Base-by-base conservation (phyloP, 2,888 invertebrate genomes). In the Teleogryllus oceanicus region DNA sequence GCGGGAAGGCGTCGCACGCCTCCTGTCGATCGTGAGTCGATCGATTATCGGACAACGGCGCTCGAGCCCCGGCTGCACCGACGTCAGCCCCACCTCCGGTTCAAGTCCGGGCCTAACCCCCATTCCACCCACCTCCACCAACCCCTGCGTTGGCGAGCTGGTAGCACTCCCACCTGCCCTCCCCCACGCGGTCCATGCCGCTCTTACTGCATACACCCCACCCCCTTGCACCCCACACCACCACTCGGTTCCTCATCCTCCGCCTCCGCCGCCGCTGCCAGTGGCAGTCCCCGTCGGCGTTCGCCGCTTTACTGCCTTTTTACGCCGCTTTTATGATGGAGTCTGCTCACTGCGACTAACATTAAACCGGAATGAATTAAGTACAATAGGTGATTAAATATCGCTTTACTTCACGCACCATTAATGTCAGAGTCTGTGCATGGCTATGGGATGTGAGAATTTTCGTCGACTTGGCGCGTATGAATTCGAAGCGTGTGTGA, bases 361-460 rank as follows among this genome's bases (percentile, higher is more conserved):
- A n/a, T 13, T 62, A 62, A 37, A n/a, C 62, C n/a, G 62, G n/a
- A 62, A 62, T 62, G 62, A 62, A 62, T 62, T 62, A 37, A 62
- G 62, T 62, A 62, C 62, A 62, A 62, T 62, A 62, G 62, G 62
- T 62, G 62, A 62, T 62, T 18, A 62, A 62, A 62, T 62, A n/a
- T 13, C 13, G 62, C 62, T 62, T 62, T 62, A 62, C 62, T 62
- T 62, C 62, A 18, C 62, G 62, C 16, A 62, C 13, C n/a, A 62
- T 62, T 62, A n/a, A 62, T n/a, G 62, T 18, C 62, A 62, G 13
- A 13, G 62, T 37, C 37, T 37, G 37, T 37, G 37, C 37, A 37
- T 37, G 37, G 8, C 37, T 37, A 37, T 37, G 37, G 37, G 37
- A 37, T 37, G 37, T 8, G 37, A 37, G 37, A 37, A 37, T 37